A percentile compares a stretch with the other conserved stretches of the same genome.
Conservation (phyloP, 2,113 vertebrate genomes). For the Phalacrocorax pelagicus region DNA sequence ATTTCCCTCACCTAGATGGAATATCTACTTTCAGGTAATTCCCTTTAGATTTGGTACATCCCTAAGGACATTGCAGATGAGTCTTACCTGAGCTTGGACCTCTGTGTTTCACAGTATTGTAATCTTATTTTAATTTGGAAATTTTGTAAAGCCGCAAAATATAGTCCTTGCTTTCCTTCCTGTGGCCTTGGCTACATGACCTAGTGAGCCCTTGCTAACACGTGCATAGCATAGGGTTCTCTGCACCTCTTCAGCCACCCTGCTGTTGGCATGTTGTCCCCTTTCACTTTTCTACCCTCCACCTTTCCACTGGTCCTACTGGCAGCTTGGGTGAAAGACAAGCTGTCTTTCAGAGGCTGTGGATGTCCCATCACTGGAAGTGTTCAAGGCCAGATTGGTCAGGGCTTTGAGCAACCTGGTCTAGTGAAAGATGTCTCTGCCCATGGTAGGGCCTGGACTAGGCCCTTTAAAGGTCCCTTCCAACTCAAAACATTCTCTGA, state of each 20-base stretch:
- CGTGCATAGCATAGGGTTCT: neutral
- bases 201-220: neutral
- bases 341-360: neutral
- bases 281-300: neutral
- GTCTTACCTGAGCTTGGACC: neutral
- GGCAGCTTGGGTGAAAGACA: neutral
- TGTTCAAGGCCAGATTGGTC: neutral
- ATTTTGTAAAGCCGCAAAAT: neutral
- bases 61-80: neutral
- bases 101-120: neutral
- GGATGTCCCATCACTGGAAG: neutral
- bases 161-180: neutral
- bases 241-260: neutral
- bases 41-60: neutral
- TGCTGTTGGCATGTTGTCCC: neutral
- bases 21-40: neutral
- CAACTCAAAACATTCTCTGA: too few species aligned
- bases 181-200: neutral
- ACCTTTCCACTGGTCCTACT: neutral
- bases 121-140: neutral
- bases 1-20: neutral
- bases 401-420: neutral
- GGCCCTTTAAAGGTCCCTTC: neutral
- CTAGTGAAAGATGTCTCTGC: neutral
- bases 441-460: neutral